Evolutionary conservation across 1,140 invertebrate species (phyloP), one percentile per base, ranked within the genome.

Genomic region (Teleopsis dalmanni): DNA sequence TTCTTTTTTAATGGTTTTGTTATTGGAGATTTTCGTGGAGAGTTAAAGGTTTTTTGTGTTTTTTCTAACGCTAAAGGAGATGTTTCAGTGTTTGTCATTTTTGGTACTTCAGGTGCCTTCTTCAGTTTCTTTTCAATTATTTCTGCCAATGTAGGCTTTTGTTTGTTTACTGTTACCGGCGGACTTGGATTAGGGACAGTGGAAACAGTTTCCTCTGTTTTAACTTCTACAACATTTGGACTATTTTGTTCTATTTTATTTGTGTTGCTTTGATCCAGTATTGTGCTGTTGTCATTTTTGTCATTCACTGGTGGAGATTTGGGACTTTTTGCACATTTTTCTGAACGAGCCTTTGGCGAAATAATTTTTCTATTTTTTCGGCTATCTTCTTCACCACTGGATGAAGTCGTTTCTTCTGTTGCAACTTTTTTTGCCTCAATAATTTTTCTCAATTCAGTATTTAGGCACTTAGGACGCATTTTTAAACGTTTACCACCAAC

Each of bases 351-450:
- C 10, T 62, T 65, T 11, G 58, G 56, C 6, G 58, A 51, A 16
- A 56, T 56, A 19, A 58, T 57, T 41, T 65, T 67, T 8, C 58
- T 54, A 1, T 60, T 56, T 51, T 54, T 54, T 3, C 60, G 52
- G 6, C 54, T 21, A 38, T 69, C 60, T 48, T 74, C 57, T 47
- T 81, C 79, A 57, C 78, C 74, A 5, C 59, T 61, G 13, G 59
- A 62, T 7, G 65, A 65, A 0, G 62, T 66, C 55, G 75, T 81
- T 18, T 75, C 77, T 50, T 76, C 73, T 50, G 75, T 72, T 29
- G 73, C 72, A 48, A 75, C 55, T 52, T 65, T 78, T 75, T 53
- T 81, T 42, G 51, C 74, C 53, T 82, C 81, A 0, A 81, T 66
- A 33, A 76, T 78, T 43, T 75, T 77, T 14, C 79, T 61, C 5